A percentile compares a stretch with the other conserved stretches of the same genome.
Conservation (phyloP, 2,888 invertebrate genomes). For the Rhabditoides inermis region DNA sequence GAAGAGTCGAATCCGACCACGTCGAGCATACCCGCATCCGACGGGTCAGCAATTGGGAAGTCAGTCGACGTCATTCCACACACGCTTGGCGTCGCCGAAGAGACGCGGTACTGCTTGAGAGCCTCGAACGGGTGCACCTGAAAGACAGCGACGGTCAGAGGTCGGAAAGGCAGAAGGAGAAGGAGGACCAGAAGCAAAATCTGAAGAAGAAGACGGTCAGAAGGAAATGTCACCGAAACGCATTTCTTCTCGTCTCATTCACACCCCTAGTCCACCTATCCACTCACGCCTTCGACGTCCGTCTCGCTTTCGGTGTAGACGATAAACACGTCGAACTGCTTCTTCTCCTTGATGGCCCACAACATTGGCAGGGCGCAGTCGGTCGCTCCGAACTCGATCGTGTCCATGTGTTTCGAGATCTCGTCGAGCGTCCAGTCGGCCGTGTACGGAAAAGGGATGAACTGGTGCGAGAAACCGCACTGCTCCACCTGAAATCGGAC, state of each 20-base stretch:
- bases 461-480: too few species aligned
- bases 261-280: too few species aligned
- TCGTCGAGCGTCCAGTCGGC: constrained; percentile 25
- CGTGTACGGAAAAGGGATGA: too few species aligned
- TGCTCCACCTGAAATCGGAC: too few species aligned
- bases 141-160: too few species aligned
- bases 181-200: too few species aligned
- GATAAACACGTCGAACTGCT: constrained; percentile 67
- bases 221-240: too few species aligned
- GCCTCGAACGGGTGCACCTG: constrained; percentile 57
- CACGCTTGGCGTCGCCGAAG: constrained; percentile 45
- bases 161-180: too few species aligned
- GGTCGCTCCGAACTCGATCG: constrained; percentile 36
- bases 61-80: constrained; percentile 52
- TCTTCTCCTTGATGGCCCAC: constrained; percentile 64
- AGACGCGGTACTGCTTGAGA: constrained; percentile 61
- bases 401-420: constrained; percentile 20
- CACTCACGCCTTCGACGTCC: constrained; percentile 25
- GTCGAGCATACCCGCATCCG: constrained; percentile 55
- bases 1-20: constrained; percentile 54
- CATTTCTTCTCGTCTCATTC: too few species aligned
- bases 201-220: too few species aligned
- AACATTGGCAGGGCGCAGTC: constrained; percentile 59
- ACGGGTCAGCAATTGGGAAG: constrained; percentile 54
- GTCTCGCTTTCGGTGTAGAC: constrained; percentile 63